These are phyloP conservation scores for Drosophila dives DNA, from an alignment of 2,888 invertebrate species.

Conservation along the genomic window DNA sequence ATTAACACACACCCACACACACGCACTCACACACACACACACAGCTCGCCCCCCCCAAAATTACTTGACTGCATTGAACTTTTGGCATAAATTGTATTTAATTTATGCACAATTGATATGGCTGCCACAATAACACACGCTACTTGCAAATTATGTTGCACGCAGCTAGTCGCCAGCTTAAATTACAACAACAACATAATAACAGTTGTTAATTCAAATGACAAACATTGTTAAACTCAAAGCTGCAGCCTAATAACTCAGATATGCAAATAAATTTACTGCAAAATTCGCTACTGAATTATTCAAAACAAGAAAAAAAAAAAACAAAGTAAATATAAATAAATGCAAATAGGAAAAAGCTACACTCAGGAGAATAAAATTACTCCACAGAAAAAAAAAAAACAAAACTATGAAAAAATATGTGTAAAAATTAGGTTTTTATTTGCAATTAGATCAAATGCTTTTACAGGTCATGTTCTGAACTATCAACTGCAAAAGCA, in stretches of 20 bases:
- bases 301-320: slow-evolving; percentile 28
- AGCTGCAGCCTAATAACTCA: background rate
- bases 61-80: slow-evolving; percentile 47
- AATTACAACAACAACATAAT: slow-evolving; percentile 25
- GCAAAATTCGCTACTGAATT: slow-evolving; percentile 13
- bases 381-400: background rate
- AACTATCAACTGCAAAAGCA: no score
- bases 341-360: background rate
- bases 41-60: background rate
- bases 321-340: background rate
- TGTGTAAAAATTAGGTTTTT: background rate
- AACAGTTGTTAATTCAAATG: slow-evolving; percentile 48
- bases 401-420: background rate
- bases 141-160: slow-evolving; percentile 39
- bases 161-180: slow-evolving; percentile 12
- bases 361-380: background rate
- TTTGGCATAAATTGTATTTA: slow-evolving; percentile 60
- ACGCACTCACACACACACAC: background rate
- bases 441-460: background rate
- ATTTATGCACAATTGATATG: slow-evolving; percentile 64
- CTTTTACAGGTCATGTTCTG: background rate
- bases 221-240: slow-evolving; percentile 28
- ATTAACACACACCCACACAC: background rate
- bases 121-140: slow-evolving; percentile 11
- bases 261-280: background rate